Base-by-base conservation (phyloP, 2,113 vertebrate species). In the Prolemur simus region DNA sequence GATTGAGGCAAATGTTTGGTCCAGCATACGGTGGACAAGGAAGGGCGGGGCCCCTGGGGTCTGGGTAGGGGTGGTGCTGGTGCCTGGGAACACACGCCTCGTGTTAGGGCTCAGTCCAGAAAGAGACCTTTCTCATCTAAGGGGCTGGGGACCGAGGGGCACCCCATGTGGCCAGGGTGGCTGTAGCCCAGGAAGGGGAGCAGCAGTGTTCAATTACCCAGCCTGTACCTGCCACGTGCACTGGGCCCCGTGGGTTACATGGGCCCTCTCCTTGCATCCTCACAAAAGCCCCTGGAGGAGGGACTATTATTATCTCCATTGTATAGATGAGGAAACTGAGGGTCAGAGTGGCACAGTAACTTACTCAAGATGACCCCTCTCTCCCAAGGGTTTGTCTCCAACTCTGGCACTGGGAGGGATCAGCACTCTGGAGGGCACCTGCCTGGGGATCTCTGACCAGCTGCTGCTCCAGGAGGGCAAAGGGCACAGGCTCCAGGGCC, bases 151-250 rank as follows among this genome's bases (percentile, higher is more conserved):
- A 42, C 0, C 1, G 29, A 23, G 6, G 78, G 45, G 21, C 8
- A 12, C 69, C 1, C 1, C 1, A 9, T 12, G 54, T n/a, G 68
- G 68, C 34, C 52, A 47, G 42, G n/a, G 58, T 32, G 32, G 25
- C 76, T 78, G 27, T 64, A 3, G 18, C 18, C 83, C 1, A 29
- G 42, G 17, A 21, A 49, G 27, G 25, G n/a, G 60, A 25, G 39
- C 8, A n/a, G 32, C 13, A 4, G 39, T 21, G 45, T 39, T n/a
- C 17, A 0, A 13, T 47, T 4, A 32, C 5, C 45, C 52, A 29
- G 45, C 76, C 3, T 3, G 1, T 1, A 5, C 52, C 9, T 1
- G 7, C 58, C 11, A 0, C 0, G 7, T 6, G 52, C 45, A 0
- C 2, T 0, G 8, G 68, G 52, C 6, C 18, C 0, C 1, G 0